phyloP scores from a whole-genome alignment of 2,888 invertebrate genomes.

The Labia minor region DNA sequence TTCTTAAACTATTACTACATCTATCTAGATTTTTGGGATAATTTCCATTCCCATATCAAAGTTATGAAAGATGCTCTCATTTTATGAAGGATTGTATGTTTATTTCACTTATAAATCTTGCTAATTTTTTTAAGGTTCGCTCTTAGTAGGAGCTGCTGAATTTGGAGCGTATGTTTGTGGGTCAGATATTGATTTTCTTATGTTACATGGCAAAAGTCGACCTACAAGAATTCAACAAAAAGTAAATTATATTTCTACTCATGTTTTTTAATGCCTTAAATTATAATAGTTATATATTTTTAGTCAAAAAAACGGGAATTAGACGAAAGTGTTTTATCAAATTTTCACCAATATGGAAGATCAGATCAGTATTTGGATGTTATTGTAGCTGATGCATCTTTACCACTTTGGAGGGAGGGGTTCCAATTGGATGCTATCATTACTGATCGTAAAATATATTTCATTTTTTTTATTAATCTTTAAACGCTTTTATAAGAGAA shows the following conservation, averaged over 20 bases:
- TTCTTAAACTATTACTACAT: too few relatives aligned
- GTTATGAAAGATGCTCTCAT: too few relatives aligned
- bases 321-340: slow-evolving; percentile 79
- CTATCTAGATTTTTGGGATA: too few relatives aligned
- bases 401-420: slow-evolving; percentile 60
- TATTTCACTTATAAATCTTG: background rate
- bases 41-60: too few relatives aligned
- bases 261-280: background rate
- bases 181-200: slow-evolving; percentile 87
- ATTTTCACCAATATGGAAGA: slow-evolving; percentile 79
- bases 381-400: slow-evolving; percentile 82
- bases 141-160: slow-evolving; percentile 78
- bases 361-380: slow-evolving; percentile 71
- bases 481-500: slow-evolving; percentile 8
- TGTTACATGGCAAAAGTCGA: slow-evolving; percentile 76
- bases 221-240: slow-evolving; percentile 70
- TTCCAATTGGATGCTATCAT: slow-evolving; percentile 81
- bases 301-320: slow-evolving; percentile 34
- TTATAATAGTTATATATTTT: background rate
- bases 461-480: slow-evolving; percentile 15
- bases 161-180: slow-evolving; percentile 81
- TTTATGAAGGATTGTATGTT: too few relatives aligned
- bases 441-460: slow-evolving; percentile 84
- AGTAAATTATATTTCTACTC: too few relatives aligned
- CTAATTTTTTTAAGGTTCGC: slow-evolving; percentile 43